These are phyloP conservation scores for Caenorhabditis becei DNA, from an alignment of 2,888 invertebrate species.

Conservation along the genomic window DNA sequence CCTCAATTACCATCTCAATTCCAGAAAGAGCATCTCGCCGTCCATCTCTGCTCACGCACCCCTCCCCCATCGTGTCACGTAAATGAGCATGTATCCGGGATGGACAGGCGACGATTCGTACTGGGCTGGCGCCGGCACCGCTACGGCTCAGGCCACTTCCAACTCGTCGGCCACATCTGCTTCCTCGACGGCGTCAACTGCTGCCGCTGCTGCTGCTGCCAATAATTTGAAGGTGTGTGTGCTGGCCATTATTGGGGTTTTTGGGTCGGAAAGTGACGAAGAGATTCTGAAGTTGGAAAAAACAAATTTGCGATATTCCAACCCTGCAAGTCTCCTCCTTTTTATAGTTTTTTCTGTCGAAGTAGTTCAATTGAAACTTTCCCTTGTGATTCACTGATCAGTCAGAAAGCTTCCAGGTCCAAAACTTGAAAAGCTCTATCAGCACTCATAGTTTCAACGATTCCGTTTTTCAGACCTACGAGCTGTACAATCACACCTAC, in stretches of 20 bases:
- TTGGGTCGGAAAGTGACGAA: no score
- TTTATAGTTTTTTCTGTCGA: no score
- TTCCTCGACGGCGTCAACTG: slow-evolving; percentile 28
- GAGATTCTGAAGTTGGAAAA: no score
- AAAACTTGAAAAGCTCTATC: no score
- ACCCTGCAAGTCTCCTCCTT: no score
- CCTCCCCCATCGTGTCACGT: slow-evolving; percentile 5
- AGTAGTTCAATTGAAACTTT: no score
- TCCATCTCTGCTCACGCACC: slow-evolving; percentile 18
- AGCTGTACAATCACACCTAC: slow-evolving; percentile 73
- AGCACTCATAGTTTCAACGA: no score
- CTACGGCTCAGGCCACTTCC: slow-evolving; percentile 26
- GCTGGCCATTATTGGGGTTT: background rate
- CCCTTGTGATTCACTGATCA: no score
- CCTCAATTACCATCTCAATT: slow-evolving; percentile 49
- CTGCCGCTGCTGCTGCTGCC: slow-evolving; percentile 46
- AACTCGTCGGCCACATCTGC: slow-evolving; percentile 47
- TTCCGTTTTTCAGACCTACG: slow-evolving; percentile 60
- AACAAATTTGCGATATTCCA: no score
- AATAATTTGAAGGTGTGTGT: slow-evolving; percentile 55
- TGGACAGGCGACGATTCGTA: slow-evolving; percentile 65
- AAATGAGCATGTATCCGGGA: slow-evolving; percentile 69
- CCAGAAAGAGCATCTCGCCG: background rate
- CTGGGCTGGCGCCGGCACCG: slow-evolving; percentile 55
- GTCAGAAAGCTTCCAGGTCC: no score